Conservation (phyloP, 2,113 vertebrate species). For the Ptilonorhynchus violaceus region DNA sequence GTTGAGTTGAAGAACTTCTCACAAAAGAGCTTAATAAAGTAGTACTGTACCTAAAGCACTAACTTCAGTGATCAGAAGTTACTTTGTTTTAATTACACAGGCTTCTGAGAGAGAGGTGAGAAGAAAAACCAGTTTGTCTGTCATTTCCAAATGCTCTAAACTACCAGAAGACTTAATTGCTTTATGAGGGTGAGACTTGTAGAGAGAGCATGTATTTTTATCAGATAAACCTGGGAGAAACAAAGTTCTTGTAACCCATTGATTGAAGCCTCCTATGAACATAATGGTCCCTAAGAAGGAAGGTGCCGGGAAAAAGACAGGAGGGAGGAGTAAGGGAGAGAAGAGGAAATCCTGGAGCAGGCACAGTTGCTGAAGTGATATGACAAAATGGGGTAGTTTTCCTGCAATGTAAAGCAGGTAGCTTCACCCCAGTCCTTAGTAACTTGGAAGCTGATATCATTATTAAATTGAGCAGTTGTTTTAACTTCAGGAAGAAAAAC, state of each 20-base stretch:
- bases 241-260: neutral
- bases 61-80: neutral
- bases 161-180: constrained; percentile 16
- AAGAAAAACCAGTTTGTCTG: constrained; percentile 59
- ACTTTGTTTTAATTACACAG: constrained; percentile 15
- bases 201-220: neutral
- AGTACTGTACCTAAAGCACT: neutral
- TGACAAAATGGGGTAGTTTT: neutral
- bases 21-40: neutral
- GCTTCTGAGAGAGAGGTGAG: constrained; percentile 23
- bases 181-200: neutral
- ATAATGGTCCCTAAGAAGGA: neutral
- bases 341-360: neutral
- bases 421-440: neutral
- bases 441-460: neutral
- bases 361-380: neutral
- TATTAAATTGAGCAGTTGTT: neutral
- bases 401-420: neutral
- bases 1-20: neutral
- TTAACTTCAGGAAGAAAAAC: neutral
- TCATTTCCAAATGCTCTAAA: neutral
- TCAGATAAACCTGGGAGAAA: neutral
- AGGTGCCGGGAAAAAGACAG: neutral
- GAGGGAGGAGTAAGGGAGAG: neutral
- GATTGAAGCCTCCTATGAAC: neutral